A percentile compares a stretch with the other conserved stretches of the same genome.
These are phyloP conservation scores for Alectoris magna DNA, from an alignment of 2,797 vertebrate species.

Conservation along the genomic window DNA sequence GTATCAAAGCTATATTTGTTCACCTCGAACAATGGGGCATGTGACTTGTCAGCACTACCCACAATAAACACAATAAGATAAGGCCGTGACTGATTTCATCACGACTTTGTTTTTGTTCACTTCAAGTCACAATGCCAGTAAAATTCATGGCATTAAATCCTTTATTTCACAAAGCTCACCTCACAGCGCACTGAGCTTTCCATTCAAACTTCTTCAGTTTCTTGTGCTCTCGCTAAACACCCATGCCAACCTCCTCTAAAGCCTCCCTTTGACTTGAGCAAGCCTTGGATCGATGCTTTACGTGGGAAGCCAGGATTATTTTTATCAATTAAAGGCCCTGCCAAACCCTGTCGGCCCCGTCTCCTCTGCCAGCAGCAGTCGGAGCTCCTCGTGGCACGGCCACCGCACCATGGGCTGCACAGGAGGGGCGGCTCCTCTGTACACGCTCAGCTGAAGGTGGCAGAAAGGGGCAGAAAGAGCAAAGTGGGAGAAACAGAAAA, in stretches of 20 bases:
- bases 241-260: not conserved
- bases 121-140: conserved; percentile 15
- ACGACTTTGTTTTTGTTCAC: conserved; percentile 15
- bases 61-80: conserved; percentile 61
- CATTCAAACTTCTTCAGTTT: not conserved
- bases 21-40: conserved; percentile 63
- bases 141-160: not conserved
- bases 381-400: not conserved
- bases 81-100: conserved; percentile 45
- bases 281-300: conserved; percentile 15
- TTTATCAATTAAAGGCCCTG: conserved; percentile 33
- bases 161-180: not conserved
- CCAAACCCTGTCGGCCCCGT: not conserved
- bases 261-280: conserved; percentile 28
- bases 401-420: not conserved
- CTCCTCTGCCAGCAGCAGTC: not conserved
- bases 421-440: not conserved
- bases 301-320: conserved; percentile 42
- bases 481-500: not conserved
- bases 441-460: not conserved
- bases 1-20: conserved; percentile 52
- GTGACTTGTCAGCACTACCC: conserved; percentile 53
- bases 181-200: rapidly evolving
- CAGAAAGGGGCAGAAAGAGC: not conserved
- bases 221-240: rapidly evolving